These are phyloP conservation scores for Nasonia oneida DNA, from an alignment of 2,888 invertebrate species.

Conservation along the genomic window DNA sequence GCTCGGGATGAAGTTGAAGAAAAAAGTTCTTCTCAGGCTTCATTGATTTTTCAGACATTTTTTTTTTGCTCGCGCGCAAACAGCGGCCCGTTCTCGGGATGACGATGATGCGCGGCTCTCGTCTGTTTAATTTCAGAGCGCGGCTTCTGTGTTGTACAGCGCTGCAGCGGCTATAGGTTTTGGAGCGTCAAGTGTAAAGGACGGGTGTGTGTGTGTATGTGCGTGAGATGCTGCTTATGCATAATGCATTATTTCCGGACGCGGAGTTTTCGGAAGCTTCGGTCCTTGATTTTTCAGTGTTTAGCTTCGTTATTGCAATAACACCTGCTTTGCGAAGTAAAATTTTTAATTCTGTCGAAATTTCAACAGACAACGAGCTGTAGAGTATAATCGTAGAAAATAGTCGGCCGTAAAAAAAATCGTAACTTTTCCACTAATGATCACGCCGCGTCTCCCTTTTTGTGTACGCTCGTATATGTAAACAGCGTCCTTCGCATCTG, in stretches of 20 bases:
- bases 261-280: not conserved
- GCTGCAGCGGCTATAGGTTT: not conserved
- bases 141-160: not conserved
- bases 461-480: constrained; percentile 24
- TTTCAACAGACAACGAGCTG: not conserved
- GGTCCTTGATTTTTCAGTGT: not conserved
- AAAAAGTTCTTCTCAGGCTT: not conserved
- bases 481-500: constrained; percentile 57
- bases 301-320: not conserved
- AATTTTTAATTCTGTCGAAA: too few species aligned
- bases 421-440: not conserved
- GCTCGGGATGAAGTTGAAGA: not conserved
- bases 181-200: constrained; percentile 32
- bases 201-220: too few species aligned
- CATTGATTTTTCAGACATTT: constrained; percentile 16
- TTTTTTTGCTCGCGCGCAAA: constrained; percentile 17
- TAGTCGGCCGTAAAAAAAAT: not conserved
- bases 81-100: constrained; percentile 42
- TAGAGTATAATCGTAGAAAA: not conserved
- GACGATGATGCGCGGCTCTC: constrained; percentile 2
- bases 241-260: constrained; percentile 35
- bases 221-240: not conserved
- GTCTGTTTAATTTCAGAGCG: constrained; percentile 50
- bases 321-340: too few species aligned
- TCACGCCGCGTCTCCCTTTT: constrained; percentile 37